phyloP scores from a whole-genome alignment of 2,797 vertebrate genomes.

The Sebastes alutus region DNA sequence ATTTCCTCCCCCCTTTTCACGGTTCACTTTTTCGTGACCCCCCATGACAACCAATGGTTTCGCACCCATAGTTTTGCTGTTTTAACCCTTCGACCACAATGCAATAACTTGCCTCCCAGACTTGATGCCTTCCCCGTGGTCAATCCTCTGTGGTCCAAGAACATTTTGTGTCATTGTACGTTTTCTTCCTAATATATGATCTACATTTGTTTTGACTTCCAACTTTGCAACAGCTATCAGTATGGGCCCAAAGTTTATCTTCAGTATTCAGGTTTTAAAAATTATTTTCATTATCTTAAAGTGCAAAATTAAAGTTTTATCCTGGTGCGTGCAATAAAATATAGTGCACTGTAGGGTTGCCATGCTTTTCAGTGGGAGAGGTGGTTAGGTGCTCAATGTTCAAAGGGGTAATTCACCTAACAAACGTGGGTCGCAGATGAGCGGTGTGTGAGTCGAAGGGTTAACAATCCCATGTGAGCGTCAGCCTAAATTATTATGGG shows the following conservation, averaged over 20 bases:
- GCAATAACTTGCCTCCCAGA: constrained; percentile 81
- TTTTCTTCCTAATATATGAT: constrained; percentile 5
- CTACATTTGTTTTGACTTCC: constrained; percentile 6
- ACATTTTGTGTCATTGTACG: constrained; percentile 9
- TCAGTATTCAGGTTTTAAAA: background rate
- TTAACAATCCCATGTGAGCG: constrained; percentile 72
- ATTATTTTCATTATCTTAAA: background rate
- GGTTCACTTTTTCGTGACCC: constrained; percentile 54
- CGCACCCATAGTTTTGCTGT: constrained; percentile 58
- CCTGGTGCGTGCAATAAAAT: constrained; percentile 4
- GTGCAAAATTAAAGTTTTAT: background rate
- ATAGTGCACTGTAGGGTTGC: constrained; percentile 32
- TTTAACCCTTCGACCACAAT: constrained; percentile 84
- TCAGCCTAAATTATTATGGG: constrained; percentile 19
- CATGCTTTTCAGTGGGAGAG: constrained; percentile 70
- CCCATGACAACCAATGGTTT: constrained; percentile 56
- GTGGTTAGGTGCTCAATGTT: constrained; percentile 68
- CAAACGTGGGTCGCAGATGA: constrained; percentile 77
- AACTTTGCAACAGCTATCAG: background rate
- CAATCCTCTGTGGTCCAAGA: constrained; percentile 57
- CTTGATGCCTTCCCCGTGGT: constrained; percentile 66
- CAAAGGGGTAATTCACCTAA: constrained; percentile 45
- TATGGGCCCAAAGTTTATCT: constrained; percentile 6
- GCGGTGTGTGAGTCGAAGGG: constrained; percentile 84
- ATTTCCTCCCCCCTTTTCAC: constrained; percentile 41